Base-by-base conservation (phyloP, 1,140 invertebrate genomes). In the Andrena cerasifolii region DNA sequence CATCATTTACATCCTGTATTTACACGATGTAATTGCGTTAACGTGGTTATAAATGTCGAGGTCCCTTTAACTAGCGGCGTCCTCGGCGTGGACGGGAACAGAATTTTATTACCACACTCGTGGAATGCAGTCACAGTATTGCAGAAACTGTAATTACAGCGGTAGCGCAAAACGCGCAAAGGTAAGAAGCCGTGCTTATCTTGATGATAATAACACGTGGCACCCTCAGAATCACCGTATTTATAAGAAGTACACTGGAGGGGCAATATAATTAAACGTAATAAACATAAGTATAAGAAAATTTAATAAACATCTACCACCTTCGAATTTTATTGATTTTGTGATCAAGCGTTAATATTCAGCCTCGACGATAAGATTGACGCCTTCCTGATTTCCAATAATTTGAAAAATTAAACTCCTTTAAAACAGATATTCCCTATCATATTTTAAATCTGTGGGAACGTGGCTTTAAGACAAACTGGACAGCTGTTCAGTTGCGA, bases 401-500 rank as follows among this genome's bases (percentile, higher is more conserved):
- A n/a, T n/a, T n/a, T n/a, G n/a, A n/a, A n/a, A n/a, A n/a, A n/a
- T n/a, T n/a, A n/a, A n/a, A n/a, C n/a, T n/a, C n/a, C n/a, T n/a
- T n/a, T n/a, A n/a, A n/a, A n/a, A n/a, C n/a, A n/a, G n/a, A n/a
- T n/a, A n/a, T n/a, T n/a, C n/a, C n/a, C n/a, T n/a, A n/a, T n/a
- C n/a, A n/a, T n/a, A n/a, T n/a, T n/a, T n/a, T n/a, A n/a, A n/a
- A n/a, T n/a, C n/a, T n/a, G n/a, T n/a, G n/a, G n/a, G n/a, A n/a
- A n/a, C n/a, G n/a, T n/a, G n/a, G n/a, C n/a, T n/a, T n/a, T n/a
- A 6, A 26, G 10, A 36, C 2, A 7, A 47, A 12, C 28, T 43
- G 72, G 56, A 65, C 53, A 6, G 16, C 12, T 18, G 14, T 24
- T n/a, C 49, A 33, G 71, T 74, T 63, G 40, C 31, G 71, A 54